Conservation (phyloP, 2,888 invertebrate genomes). For the Chouioia cunea region DNA sequence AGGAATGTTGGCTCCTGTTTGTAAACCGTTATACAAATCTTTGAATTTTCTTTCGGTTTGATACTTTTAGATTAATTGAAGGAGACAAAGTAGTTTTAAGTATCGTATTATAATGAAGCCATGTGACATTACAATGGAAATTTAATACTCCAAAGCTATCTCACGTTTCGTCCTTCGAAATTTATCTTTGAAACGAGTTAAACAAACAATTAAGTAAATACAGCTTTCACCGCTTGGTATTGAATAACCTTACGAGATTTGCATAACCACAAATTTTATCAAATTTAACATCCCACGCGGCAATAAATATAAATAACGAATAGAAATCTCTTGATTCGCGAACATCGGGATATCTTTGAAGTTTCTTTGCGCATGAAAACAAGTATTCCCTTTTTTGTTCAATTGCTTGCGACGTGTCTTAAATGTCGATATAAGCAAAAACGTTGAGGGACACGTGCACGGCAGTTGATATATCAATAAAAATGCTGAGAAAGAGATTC, state of each 20-base stretch:
- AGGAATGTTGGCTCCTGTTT: too few relatives aligned
- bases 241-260: too few relatives aligned
- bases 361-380: too few relatives aligned
- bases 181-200: conserved; percentile 1
- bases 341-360: too few relatives aligned
- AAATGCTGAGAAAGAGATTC: background rate
- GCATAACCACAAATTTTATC: too few relatives aligned
- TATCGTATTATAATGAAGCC: conserved; percentile 28
- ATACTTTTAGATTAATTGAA: conserved; percentile 20
- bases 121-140: conserved; percentile 20
- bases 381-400: too few relatives aligned
- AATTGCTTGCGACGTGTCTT: too few relatives aligned
- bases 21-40: background rate
- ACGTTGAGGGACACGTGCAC: background rate
- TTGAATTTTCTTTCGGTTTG: background rate
- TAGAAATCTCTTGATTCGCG: too few relatives aligned
- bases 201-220: too few relatives aligned
- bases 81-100: conserved; percentile 4
- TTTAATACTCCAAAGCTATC: conserved; percentile 12
- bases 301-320: too few relatives aligned
- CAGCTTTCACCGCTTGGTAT: too few relatives aligned
- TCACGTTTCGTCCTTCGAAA: conserved; percentile 21
- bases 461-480: background rate
- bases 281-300: too few relatives aligned
- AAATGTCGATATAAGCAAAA: background rate